phyloP scores from a whole-genome alignment of 2,113 vertebrate species.

The Sturnus vulgaris region DNA sequence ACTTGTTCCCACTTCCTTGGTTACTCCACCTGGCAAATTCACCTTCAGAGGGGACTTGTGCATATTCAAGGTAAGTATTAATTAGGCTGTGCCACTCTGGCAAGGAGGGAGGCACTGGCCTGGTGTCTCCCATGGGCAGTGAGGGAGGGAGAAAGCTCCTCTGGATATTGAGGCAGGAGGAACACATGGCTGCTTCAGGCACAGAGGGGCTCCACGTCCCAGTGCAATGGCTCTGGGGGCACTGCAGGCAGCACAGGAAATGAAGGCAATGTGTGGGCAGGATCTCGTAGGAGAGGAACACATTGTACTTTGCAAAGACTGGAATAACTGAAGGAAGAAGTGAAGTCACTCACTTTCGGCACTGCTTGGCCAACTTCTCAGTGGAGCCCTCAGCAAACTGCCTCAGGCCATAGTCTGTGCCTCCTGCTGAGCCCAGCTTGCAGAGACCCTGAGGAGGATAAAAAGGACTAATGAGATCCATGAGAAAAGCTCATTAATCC shows the following conservation, averaged over 20 bases:
- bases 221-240: background rate
- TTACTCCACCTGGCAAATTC: background rate
- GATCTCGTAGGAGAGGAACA: background rate
- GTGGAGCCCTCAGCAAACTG: conserved; percentile 98
- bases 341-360: conserved; percentile 86
- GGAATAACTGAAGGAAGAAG: background rate
- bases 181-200: background rate
- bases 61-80: background rate
- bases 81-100: background rate
- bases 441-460: conserved; percentile 84
- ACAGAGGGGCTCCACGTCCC: background rate
- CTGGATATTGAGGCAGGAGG: background rate
- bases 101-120: background rate
- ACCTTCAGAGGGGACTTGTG: background rate
- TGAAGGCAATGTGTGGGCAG: background rate
- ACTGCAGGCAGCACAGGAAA: background rate
- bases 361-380: conserved; percentile 95
- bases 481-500: background rate
- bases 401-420: conserved; percentile 90
- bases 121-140: background rate
- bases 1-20: background rate
- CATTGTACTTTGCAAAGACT: background rate
- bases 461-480: background rate
- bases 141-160: background rate
- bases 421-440: conserved; percentile 95